Evolutionary conservation across 2,797 vertebrate species (phyloP).

Genomic region (Melanotaenia pygmaea): DNA sequence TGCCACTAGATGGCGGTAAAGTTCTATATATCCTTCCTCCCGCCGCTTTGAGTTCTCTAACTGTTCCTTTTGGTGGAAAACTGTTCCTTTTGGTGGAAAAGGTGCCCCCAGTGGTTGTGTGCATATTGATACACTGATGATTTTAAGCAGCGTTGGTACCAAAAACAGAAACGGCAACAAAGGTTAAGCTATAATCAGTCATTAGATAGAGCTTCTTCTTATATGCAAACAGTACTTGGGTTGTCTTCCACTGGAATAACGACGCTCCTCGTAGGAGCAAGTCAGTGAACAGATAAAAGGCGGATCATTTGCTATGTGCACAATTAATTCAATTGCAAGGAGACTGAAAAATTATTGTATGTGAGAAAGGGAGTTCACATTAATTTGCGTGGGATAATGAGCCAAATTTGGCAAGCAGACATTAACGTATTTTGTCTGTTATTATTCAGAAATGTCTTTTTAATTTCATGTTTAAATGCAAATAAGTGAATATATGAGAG

Average conservation of each 20-base stretch:
- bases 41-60: too few species aligned
- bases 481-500: neutral
- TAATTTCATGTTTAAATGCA: neutral
- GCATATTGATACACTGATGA: neutral
- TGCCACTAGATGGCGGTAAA: slow-evolving; percentile 20
- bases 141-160: neutral
- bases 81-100: neutral
- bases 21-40: neutral
- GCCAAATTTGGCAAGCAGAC: neutral
- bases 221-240: neutral
- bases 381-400: neutral
- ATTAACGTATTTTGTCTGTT: neutral
- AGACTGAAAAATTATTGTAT: neutral
- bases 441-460: neutral
- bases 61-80: neutral
- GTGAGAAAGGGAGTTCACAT: neutral
- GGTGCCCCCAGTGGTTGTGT: neutral
- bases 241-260: neutral
- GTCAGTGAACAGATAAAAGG: neutral
- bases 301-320: slow-evolving; percentile 5
- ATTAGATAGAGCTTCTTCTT: neutral
- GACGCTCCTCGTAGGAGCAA: neutral
- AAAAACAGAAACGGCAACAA: neutral
- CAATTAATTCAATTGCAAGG: slow-evolving; percentile 15
- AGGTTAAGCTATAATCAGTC: neutral